Base-by-base conservation (phyloP, 2,113 vertebrate genomes). In the Uria lomvia region DNA sequence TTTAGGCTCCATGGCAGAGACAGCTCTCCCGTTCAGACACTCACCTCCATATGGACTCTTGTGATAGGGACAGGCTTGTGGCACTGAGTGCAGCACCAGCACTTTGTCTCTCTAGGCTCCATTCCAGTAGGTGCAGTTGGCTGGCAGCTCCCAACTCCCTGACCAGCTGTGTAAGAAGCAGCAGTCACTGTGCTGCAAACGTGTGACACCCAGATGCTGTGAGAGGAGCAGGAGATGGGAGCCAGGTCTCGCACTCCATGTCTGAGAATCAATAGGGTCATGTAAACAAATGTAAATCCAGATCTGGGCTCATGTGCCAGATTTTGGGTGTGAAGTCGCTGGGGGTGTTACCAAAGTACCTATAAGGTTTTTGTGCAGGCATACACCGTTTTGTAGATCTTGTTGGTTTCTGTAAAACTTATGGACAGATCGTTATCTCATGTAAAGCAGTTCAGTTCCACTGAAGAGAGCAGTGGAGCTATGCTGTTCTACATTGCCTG, bases 241-340 rank as follows among this genome's bases (percentile, higher is more conserved):
- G 73, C 65, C 73, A 84, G 68, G 8, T 78, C 71, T 93, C 12
- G 17, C 77, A 65, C 40, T 62, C 43, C 0, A 0, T 50, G 47
- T 32, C 65, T 90, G 53, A 92, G 71, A 79, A 88, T 85, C 74
- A 56, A 0, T 43, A 52, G 23, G 4, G 24, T 26, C 90, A 21
- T 85, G 29, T 73, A 88, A 94, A 91, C 62, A 86, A 85, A 21
- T 30, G 13, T 34, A 76, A 73, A 72, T 65, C 23, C 49, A n/a
- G 23, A 40, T 5, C 29, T 32, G 12, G 34, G n/a, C 3, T 80
- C 66, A 45, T 0, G 0, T 77, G 45, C 0, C 5, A 60, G 58
- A 50, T 49, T 76, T 87, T n/a, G 55, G 5, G 9, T 62, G 38
- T 90, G 58, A 73, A 56, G 62, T 53, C 72, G 19, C 19, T 72